Conservation (phyloP, 2,888 invertebrate genomes). For the Eilema depressum region DNA sequence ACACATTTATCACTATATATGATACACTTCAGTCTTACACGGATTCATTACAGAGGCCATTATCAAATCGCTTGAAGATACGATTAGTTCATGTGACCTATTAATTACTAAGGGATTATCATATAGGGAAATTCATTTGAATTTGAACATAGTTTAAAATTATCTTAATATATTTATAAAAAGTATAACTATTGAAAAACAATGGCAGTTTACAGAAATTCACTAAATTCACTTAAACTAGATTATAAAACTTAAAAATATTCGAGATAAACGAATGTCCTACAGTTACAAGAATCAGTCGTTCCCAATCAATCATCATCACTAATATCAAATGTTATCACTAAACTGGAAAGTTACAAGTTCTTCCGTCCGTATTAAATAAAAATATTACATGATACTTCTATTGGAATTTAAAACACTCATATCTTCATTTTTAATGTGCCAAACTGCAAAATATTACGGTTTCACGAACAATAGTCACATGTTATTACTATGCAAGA, state of each 20-base stretch:
- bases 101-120: slow-evolving; percentile 5
- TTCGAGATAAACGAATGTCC: neutral
- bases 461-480: no score
- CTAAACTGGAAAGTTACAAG: no score
- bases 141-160: neutral
- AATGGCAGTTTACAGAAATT: slow-evolving; percentile 4
- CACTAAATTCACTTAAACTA: neutral
- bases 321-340: neutral
- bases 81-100: slow-evolving; percentile 29
- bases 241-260: neutral
- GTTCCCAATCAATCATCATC: neutral
- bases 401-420: no score
- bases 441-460: neutral
- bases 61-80: slow-evolving; percentile 48
- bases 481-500: neutral
- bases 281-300: slow-evolving; percentile 2
- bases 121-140: slow-evolving; percentile 19
- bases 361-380: no score
- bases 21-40: slow-evolving; percentile 62
- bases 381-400: no score
- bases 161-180: neutral
- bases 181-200: neutral
- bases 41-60: slow-evolving; percentile 58
- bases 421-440: no score
- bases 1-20: slow-evolving; percentile 25